Evolutionary conservation across 2,797 vertebrate genomes (phyloP), one percentile per base, ranked within the genome.

Genomic region (Pangasius djambal): DNA sequence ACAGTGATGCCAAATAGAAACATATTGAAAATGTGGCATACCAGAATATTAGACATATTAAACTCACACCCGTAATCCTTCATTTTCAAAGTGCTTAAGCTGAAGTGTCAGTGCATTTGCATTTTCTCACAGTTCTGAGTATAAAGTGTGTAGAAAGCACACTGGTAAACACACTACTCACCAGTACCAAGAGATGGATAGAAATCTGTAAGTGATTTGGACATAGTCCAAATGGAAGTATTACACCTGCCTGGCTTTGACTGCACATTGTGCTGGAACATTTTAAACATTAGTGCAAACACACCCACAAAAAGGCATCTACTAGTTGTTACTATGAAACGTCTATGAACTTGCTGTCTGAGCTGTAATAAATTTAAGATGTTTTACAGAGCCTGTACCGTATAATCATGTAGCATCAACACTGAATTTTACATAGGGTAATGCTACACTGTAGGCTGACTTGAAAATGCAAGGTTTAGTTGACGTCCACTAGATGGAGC

Each of bases 401-500:
- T 52, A 52, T n/a, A 28, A 48, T 22, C 4, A 48, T 74, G 44
- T 12, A 77, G 12, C 44, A 50, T 6, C 12, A 50, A 77, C 25
- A 28, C 10, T 28, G 74, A 28, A 15, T 77, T 77, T 77, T 77
- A 25, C 25, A n/a, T 28, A 6, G 22, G 0, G 18, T 10, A 28
- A 55, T 8, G 2, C 20, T 40, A 22, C 10, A 4, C 57, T 8
- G 34, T 8, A 63, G 59, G 12, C 8, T 57, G 8, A 63, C 48
- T 15, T 34, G 13, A 22, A 88, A 75, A 48, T 4, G 6, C 2
- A 52, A 22, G 1, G 34, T 81, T 86, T 9, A 44, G 18, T 28
- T 20, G 31, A 31, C 63, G 31, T 31, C 91, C 91, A 90, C 86
- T 44, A 91, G 91, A 86, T 85, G 89, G 91, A 50, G 91, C n/a